phyloP scores from a whole-genome alignment of 2,113 vertebrate genomes.

The Calyptommatus sinebrachiatus region DNA sequence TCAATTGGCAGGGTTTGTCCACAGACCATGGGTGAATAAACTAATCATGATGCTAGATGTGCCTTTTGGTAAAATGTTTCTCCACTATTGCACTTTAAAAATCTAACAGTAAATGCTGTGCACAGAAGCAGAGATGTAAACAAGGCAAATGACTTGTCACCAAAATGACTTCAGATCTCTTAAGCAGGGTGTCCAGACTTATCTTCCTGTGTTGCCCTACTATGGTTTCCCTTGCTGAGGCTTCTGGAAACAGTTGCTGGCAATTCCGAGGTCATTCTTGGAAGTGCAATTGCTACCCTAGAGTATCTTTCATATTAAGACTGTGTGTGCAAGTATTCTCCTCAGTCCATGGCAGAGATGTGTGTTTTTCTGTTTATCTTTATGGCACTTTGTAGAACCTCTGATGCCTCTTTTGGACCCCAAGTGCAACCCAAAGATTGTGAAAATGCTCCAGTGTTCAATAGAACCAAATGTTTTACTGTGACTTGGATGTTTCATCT shows the following conservation, averaged over 20 bases:
- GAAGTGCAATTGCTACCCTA: not conserved
- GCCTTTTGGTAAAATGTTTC: constrained; percentile 42
- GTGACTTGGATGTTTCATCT: not conserved
- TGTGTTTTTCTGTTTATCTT: constrained; percentile 12
- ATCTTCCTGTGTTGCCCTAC: too few relatives aligned
- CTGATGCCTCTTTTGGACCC: not conserved
- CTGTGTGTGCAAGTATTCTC: not conserved
- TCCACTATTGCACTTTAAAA: constrained; percentile 26
- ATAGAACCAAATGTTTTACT: not conserved
- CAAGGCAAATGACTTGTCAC: not conserved
- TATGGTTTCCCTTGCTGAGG: too few relatives aligned
- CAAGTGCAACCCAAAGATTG: not conserved
- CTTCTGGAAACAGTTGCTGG: not conserved
- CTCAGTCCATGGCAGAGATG: not conserved
- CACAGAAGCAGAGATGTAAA: not conserved
- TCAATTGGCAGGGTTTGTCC: constrained; percentile 74
- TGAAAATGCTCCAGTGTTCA: not conserved
- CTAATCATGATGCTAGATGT: not conserved
- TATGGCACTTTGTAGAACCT: not conserved
- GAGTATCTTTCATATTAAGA: not conserved
- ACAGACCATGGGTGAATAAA: constrained; percentile 73
- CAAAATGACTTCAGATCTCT: not conserved
- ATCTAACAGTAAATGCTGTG: not conserved
- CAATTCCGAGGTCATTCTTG: not conserved
- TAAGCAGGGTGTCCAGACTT: too few relatives aligned